A percentile compares a stretch with the other conserved stretches of the same genome.
phyloP scores from a whole-genome alignment of 2,797 vertebrate genomes.

The Cossypha caffra region DNA sequence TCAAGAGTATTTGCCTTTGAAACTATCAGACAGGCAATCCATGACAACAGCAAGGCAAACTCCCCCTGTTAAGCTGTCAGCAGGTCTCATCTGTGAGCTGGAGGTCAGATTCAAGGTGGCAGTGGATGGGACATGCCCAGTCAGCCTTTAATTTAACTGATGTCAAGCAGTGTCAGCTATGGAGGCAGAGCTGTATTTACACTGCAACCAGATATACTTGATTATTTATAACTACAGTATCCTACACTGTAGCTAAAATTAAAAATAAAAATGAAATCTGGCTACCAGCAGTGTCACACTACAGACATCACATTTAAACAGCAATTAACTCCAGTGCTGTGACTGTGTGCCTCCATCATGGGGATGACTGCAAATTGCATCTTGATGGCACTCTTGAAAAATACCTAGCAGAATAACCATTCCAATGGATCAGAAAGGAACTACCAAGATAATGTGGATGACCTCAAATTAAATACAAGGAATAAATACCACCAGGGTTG shows the following conservation, averaged over 20 bases:
- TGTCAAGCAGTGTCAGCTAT: conserved; percentile 27
- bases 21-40: background rate
- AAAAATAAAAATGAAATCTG: conserved; percentile 19
- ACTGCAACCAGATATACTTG: background rate
- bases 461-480: conserved; percentile 15
- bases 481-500: conserved; percentile 31
- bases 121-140: background rate
- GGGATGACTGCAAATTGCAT: background rate
- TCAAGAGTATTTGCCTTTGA: conserved; percentile 13
- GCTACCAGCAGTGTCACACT: conserved; percentile 17
- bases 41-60: conserved; percentile 7
- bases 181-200: conserved; percentile 2
- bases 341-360: background rate
- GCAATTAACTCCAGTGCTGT: conserved; percentile 30
- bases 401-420: background rate
- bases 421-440: conserved; percentile 42
- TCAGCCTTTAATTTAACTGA: conserved; percentile 31
- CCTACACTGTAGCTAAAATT: background rate
- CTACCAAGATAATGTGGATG: conserved; percentile 29
- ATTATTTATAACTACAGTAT: conserved; percentile 15
- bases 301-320: background rate
- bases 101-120: conserved; percentile 34
- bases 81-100: background rate
- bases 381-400: background rate
- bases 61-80: conserved; percentile 16